Base-by-base conservation (phyloP, 1,140 invertebrate genomes). In the Paracyclopina nana region DNA sequence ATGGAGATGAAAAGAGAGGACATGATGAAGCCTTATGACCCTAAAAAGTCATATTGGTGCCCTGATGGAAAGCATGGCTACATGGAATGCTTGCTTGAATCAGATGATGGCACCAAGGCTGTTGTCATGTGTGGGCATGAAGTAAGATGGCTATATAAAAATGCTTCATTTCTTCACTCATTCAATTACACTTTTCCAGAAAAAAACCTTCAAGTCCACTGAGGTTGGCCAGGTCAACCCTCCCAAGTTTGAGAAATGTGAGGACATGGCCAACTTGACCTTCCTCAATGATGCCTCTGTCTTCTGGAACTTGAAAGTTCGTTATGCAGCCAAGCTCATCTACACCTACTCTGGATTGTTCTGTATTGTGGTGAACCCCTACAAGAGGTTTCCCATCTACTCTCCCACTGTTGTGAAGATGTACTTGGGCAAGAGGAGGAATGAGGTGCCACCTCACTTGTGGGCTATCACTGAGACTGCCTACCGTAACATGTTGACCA, bases 381-480 rank as follows among this genome's bases (percentile, higher is more conserved):
- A 76, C 69, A 71, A 72, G 74, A 79, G 95, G 62, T 92, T 86
- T 73, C 95, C 95, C 60, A 95, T 99, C 67, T 99, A 99, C 75
- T 97, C 90, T 56, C 72, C 74, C 61, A 80, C 85, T 68, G 92
- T 86, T 64, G 86, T 95, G 62, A 85, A 85, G 69, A 74, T 97
- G 63, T 99, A 97, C 79, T 81, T 88, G 72, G 92, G 94, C 66
- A 90, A 90, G 73, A 88, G 95, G 72, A 83, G 92, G 72, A 95
- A 83, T 74, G 95, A 99, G 76, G 86, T 97, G 60, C 95, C 95
- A 64, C 94, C 95, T 56, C 95, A 99, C 70, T 85, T 99, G 69
- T 99, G 98, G 72, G 91, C 94, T 70, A 90, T 99, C 71, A 94
- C 92, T 73, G 94, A 99, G 68, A 87, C 87, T 70, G 92, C 94